phyloP scores from a whole-genome alignment of 2,888 invertebrate genomes.

The Tachystola acroxantha region DNA sequence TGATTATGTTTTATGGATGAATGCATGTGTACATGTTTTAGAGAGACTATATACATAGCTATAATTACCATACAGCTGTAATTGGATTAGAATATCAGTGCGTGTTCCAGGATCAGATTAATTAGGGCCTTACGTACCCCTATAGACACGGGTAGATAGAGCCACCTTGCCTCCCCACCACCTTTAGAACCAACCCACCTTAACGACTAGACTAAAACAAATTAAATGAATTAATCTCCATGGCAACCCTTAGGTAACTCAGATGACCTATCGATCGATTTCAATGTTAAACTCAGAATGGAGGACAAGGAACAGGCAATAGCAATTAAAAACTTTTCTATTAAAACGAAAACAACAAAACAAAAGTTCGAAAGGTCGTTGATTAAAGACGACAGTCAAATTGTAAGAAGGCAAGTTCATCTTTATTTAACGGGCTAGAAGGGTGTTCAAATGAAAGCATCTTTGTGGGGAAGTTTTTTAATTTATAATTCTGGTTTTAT shows the following conservation, averaged over 20 bases:
- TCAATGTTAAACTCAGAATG: conserved; percentile 14
- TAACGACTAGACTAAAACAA: conserved; percentile 9
- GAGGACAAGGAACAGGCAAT: conserved; percentile 35
- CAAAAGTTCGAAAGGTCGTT: conserved; percentile 47
- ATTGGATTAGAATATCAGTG: too few relatives aligned
- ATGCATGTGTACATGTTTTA: too few relatives aligned
- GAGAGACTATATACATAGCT: too few relatives aligned
- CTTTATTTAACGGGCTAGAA: conserved; percentile 30
- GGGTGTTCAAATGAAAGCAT: conserved; percentile 23
- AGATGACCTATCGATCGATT: conserved; percentile 24
- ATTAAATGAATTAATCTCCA: conserved; percentile 12
- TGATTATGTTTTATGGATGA: too few relatives aligned
- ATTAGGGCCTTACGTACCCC: too few relatives aligned
- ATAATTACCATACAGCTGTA: too few relatives aligned
- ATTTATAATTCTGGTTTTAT: conserved; percentile 36
- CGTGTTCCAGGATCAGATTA: too few relatives aligned
- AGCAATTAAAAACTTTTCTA: conserved; percentile 58
- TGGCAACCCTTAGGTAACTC: conserved; percentile 10
- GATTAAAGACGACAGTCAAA: conserved; percentile 46
- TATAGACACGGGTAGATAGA: too few relatives aligned
- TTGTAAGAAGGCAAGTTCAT: conserved; percentile 33
- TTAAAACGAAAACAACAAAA: conserved; percentile 41
- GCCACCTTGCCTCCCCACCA: too few relatives aligned
- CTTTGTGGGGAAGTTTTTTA: conserved; percentile 15
- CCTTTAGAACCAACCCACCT: not conserved